phyloP scores from a whole-genome alignment of 2,113 vertebrate genomes.

The Numida meleagris region DNA sequence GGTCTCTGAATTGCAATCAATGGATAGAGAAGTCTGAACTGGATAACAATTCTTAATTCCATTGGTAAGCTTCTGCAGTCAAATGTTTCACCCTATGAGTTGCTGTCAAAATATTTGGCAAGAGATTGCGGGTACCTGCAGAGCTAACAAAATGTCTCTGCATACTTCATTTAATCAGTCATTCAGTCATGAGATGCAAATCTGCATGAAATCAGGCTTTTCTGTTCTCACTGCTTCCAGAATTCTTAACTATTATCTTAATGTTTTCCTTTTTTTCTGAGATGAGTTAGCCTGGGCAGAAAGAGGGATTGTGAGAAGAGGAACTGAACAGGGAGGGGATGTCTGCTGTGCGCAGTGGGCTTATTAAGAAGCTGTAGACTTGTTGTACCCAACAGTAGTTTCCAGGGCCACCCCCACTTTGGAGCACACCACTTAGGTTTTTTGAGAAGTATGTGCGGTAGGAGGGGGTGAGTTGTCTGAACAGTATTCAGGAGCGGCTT shows the following conservation, averaged over 20 bases:
- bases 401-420: background rate
- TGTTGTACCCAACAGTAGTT: background rate
- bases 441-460: background rate
- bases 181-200: background rate
- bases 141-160: background rate
- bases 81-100: background rate
- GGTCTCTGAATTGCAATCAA: background rate
- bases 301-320: background rate
- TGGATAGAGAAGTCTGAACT: background rate
- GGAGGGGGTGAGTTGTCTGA: background rate
- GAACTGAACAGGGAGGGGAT: background rate
- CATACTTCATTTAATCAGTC: background rate
- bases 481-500: background rate
- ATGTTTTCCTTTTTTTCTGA: background rate
- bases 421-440: background rate
- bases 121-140: background rate
- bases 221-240: background rate
- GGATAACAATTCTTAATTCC: background rate
- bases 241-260: background rate
- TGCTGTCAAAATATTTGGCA: constrained; percentile 19
- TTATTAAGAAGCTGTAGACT: background rate
- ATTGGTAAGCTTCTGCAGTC: background rate
- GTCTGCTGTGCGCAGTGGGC: background rate
- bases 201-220: background rate
- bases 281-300: background rate